Conservation (phyloP, 2,888 invertebrate genomes). For the Euphydryas editha region DNA sequence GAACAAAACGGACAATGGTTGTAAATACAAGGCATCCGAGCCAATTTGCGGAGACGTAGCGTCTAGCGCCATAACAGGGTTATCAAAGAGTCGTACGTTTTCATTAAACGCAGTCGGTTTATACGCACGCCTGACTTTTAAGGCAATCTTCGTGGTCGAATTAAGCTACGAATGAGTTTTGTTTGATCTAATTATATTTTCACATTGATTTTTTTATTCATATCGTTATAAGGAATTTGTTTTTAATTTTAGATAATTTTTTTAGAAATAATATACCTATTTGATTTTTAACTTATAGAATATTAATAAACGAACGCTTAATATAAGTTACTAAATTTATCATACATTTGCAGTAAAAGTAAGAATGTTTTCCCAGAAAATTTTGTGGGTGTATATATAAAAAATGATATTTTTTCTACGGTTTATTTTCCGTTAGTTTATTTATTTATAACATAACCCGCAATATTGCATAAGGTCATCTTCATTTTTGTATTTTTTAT, state of each 20-base stretch:
- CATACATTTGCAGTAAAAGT: too few species aligned
- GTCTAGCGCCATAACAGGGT: constrained; percentile 70
- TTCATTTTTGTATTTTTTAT: too few species aligned
- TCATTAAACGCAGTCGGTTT: constrained; percentile 65
- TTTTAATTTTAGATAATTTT: neutral
- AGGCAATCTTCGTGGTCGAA: constrained; percentile 51
- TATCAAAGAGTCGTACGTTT: constrained; percentile 80
- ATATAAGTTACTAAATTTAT: too few species aligned
- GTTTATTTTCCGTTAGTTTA: too few species aligned
- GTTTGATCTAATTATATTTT: constrained; percentile 34
- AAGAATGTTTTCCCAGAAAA: too few species aligned
- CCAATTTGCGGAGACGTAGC: constrained; percentile 66
- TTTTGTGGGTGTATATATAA: too few species aligned
- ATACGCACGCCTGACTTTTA: constrained; percentile 53
- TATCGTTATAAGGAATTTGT: neutral
- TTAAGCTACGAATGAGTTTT: constrained; percentile 43
- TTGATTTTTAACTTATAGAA: too few species aligned
- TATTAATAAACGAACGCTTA: too few species aligned
- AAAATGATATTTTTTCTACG: too few species aligned
- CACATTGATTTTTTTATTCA: constrained; percentile 6
- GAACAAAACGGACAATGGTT: constrained; percentile 58
- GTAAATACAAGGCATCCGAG: constrained; percentile 61
- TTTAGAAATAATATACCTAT: too few species aligned
- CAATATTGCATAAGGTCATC: too few species aligned
- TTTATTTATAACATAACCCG: too few species aligned